A percentile compares a stretch with the other conserved stretches of the same genome.
Conservation (phyloP, 2,113 vertebrate species). For the Balaeniceps rex region DNA sequence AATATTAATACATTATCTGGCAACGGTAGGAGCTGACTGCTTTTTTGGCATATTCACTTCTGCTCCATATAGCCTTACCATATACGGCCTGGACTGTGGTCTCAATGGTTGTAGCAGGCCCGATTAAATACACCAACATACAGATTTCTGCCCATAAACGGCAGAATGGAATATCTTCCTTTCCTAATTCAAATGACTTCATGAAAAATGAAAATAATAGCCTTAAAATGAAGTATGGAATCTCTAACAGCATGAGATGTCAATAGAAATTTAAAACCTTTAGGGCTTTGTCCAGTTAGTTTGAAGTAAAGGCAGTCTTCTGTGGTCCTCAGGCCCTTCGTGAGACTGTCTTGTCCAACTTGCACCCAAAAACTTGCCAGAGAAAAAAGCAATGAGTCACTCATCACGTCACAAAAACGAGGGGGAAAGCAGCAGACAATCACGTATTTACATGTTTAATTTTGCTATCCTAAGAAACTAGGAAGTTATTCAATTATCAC, state of each 20-base stretch:
- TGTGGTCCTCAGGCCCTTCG: neutral
- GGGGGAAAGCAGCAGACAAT: neutral
- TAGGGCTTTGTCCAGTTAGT: neutral
- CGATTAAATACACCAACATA: neutral
- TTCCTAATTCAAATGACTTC: neutral
- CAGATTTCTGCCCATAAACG: neutral
- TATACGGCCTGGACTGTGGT: neutral
- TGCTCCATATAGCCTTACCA: neutral
- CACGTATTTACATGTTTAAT: neutral
- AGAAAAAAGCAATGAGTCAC: neutral
- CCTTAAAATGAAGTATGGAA: neutral
- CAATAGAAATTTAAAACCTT: neutral
- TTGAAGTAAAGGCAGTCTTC: neutral
- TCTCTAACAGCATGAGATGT: neutral
- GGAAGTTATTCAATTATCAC: neutral
- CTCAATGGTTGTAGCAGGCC: neutral
- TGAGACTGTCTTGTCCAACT: neutral
- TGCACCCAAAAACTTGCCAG: neutral
- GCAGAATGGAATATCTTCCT: neutral
- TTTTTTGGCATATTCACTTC: neutral
- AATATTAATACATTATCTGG: conserved; percentile 38
- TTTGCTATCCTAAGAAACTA: neutral
- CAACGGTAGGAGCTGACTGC: neutral
- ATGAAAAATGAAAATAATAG: neutral
- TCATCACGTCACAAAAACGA: neutral